Evolutionary conservation across 2,888 invertebrate species (phyloP).

Genomic region (Macrophya annulata): DNA sequence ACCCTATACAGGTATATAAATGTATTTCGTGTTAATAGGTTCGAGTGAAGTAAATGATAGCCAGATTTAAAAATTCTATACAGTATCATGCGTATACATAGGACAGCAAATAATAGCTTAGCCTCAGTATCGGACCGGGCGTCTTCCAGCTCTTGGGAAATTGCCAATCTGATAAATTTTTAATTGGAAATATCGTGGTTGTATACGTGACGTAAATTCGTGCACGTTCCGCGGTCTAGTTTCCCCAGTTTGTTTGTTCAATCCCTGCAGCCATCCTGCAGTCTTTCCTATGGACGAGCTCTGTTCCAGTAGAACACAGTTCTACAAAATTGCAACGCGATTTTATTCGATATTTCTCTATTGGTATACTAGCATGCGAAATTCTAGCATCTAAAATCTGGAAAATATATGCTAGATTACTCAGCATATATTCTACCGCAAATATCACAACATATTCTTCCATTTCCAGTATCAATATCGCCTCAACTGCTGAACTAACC

Average conservation of each 20-base stretch:
- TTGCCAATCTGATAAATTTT: conserved; percentile 52
- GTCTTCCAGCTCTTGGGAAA: conserved; percentile 42
- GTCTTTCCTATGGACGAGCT: not conserved
- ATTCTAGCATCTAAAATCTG: not conserved
- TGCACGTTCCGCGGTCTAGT: conserved; percentile 19
- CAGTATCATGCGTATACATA: not conserved
- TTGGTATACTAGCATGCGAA: not conserved
- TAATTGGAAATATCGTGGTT: conserved; percentile 48
- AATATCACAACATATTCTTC: not conserved
- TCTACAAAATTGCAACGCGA: not conserved
- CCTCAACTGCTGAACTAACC: not conserved
- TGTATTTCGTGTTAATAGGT: not conserved
- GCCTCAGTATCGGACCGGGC: not conserved
- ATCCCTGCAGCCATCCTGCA: conserved; percentile 15
- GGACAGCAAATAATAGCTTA: conserved; percentile 1
- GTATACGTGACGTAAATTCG: conserved; percentile 51
- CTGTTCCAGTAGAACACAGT: not conserved
- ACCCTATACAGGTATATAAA: no score
- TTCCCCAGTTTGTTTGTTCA: not conserved
- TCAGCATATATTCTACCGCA: not conserved
- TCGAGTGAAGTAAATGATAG: not conserved
- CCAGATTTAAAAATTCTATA: not conserved
- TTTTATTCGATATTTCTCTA: not conserved
- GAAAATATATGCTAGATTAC: not conserved
- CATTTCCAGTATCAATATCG: not conserved